Evolutionary conservation across 2,888 invertebrate genomes (phyloP).

Genomic region (Eucera pruinosa): DNA sequence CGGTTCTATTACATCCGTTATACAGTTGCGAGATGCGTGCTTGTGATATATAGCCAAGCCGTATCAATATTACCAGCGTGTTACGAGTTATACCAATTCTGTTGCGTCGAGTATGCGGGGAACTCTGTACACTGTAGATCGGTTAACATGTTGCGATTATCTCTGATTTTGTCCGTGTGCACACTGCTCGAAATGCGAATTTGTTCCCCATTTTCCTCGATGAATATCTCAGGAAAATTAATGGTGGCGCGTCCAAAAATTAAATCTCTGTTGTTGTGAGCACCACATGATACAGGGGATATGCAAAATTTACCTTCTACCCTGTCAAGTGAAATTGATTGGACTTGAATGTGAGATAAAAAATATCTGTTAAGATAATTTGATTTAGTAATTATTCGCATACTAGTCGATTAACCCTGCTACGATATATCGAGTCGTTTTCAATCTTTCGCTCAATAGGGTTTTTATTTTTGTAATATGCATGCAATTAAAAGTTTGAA

Average conservation of each 20-base stretch:
- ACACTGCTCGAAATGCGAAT: constrained; percentile 32
- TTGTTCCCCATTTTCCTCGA: neutral
- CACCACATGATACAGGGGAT: neutral
- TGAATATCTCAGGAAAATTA: constrained; percentile 18
- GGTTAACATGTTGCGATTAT: constrained; percentile 53
- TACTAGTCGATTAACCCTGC: no score
- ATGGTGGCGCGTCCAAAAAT: constrained; percentile 40
- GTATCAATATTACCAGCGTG: constrained; percentile 67
- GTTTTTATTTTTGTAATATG: no score
- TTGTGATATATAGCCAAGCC: constrained; percentile 62
- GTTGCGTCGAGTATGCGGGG: constrained; percentile 29
- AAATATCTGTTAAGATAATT: no score
- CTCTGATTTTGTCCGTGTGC: constrained; percentile 25
- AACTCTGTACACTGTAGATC: constrained; percentile 31
- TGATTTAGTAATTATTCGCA: no score
- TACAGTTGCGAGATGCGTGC: constrained; percentile 17
- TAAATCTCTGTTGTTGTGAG: constrained; percentile 12
- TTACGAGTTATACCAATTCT: constrained; percentile 24
- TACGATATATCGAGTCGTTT: no score
- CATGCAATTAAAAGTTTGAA: no score
- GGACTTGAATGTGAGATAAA: no score
- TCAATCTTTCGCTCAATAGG: no score
- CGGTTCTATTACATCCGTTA: constrained; percentile 37
- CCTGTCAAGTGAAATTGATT: no score
- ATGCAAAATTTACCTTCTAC: constrained; percentile 32